phyloP scores from a whole-genome alignment of 2,797 vertebrate species.

The Phrynocephalus forsythii region DNA sequence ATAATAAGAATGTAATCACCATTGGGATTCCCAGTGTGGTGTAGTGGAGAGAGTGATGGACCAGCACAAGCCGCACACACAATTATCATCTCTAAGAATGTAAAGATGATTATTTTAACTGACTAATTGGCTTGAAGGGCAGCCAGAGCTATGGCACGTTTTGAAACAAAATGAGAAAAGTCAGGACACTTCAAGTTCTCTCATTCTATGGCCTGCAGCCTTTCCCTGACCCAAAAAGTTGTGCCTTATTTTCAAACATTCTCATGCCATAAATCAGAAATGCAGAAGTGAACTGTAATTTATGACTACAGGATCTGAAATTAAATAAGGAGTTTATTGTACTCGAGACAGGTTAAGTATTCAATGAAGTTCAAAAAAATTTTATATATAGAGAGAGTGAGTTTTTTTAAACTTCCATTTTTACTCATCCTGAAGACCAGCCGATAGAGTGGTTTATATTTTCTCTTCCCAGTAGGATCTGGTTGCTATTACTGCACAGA shows the following conservation, averaged over 20 bases:
- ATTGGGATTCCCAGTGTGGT: no score
- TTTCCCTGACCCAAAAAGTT: background rate
- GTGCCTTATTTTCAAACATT: background rate
- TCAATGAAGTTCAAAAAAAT: background rate
- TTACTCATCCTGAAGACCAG: slow-evolving; percentile 14
- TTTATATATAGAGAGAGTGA: background rate
- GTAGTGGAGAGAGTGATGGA: no score
- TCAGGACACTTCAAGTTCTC: background rate
- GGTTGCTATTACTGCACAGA: slow-evolving; percentile 20
- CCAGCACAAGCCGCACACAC: no score
- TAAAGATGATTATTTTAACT: background rate
- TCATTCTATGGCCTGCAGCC: background rate
- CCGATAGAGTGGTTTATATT: background rate
- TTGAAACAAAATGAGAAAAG: slow-evolving; percentile 16
- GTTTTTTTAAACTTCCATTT: background rate
- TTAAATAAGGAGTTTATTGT: slow-evolving; percentile 30
- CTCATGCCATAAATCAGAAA: background rate
- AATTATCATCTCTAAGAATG: background rate
- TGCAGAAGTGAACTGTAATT: slow-evolving; percentile 42
- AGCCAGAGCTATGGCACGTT: background rate
- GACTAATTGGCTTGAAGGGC: background rate
- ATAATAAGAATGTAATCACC: no score
- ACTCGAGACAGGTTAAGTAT: slow-evolving; percentile 28
- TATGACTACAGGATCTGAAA: slow-evolving; percentile 45
- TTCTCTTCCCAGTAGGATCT: background rate